These are phyloP conservation scores for Venustaconcha ellipsiformis DNA, from an alignment of 1,140 invertebrate species.

Conservation along the genomic window DNA sequence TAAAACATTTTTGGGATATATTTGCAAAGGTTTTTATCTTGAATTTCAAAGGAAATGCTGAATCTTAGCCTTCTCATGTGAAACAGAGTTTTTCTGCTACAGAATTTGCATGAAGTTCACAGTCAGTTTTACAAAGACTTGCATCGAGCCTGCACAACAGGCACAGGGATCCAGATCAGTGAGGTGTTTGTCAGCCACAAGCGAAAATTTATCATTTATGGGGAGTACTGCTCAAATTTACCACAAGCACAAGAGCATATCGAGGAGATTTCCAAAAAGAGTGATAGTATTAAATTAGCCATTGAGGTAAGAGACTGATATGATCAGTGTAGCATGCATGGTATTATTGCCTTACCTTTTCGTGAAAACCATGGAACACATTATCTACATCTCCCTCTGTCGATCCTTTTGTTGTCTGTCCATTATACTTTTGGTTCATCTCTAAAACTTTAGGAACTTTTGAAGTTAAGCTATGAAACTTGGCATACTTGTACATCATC, in stretches of 20 bases:
- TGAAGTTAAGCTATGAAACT: no score
- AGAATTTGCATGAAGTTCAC: conserved; percentile 91
- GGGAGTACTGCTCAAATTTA: conserved; percentile 94
- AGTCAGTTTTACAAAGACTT: conserved; percentile 85
- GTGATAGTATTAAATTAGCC: conserved; percentile 73
- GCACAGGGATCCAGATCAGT: conserved; percentile 65
- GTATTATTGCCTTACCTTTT: neutral
- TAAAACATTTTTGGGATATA: no score
- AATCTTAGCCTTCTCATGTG: no score
- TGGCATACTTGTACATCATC: no score
- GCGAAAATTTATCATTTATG: conserved; percentile 92
- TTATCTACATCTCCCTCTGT: no score
- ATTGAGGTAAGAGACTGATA: conserved; percentile 68
- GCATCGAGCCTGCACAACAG: conserved; percentile 75
- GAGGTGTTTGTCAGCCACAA: conserved; percentile 86
- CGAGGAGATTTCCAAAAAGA: conserved; percentile 80
- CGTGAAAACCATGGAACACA: no score
- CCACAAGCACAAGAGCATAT: conserved; percentile 83
- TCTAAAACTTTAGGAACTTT: no score
- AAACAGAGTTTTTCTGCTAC: conserved; percentile 41
- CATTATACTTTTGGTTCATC: no score
- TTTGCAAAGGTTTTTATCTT: no score
- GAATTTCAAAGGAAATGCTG: no score
- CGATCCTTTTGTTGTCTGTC: no score
- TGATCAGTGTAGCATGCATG: neutral